phyloP scores from a whole-genome alignment of 1,140 invertebrate genomes.

The Andricus grossulariae region DNA sequence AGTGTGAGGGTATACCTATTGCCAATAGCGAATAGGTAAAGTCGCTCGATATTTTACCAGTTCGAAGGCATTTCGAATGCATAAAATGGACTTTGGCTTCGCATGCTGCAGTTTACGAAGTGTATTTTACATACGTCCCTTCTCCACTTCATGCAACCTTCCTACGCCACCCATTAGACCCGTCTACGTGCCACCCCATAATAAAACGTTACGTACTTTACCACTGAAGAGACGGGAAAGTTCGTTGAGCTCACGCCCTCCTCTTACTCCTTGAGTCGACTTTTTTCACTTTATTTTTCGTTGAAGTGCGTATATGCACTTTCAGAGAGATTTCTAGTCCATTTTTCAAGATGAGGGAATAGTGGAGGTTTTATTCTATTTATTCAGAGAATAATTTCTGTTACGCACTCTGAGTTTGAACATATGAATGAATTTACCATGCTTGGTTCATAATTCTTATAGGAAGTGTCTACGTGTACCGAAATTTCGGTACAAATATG shows the following conservation, averaged over 20 bases:
- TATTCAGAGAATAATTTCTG: too few species aligned
- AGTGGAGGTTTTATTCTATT: too few species aligned
- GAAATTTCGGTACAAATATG: too few species aligned
- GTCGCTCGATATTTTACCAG: slow-evolving; percentile 65
- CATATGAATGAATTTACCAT: too few species aligned
- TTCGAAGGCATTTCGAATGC: slow-evolving; percentile 66
- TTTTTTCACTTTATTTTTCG: slow-evolving; percentile 17
- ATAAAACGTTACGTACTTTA: slow-evolving; percentile 57
- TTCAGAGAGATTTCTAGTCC: neutral
- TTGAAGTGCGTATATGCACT: slow-evolving; percentile 1
- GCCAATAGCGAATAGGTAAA: slow-evolving; percentile 48
- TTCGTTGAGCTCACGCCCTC: slow-evolving; percentile 17
- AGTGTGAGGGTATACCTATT: slow-evolving; percentile 6
- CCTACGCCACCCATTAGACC: slow-evolving; percentile 43
- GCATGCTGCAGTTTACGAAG: slow-evolving; percentile 59
- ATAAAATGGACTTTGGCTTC: slow-evolving; percentile 68
- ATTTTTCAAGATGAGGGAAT: neutral
- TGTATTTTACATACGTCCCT: slow-evolving; percentile 64
- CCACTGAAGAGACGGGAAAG: slow-evolving; percentile 29
- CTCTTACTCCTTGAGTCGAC: neutral
- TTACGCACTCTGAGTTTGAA: too few species aligned
- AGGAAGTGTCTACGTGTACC: too few species aligned
- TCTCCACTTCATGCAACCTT: slow-evolving; percentile 31
- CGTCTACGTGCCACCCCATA: slow-evolving; percentile 49
- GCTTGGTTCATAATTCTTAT: too few species aligned